Conservation (phyloP, 2,797 vertebrate genomes). For the Lophotriccus pileatus region DNA sequence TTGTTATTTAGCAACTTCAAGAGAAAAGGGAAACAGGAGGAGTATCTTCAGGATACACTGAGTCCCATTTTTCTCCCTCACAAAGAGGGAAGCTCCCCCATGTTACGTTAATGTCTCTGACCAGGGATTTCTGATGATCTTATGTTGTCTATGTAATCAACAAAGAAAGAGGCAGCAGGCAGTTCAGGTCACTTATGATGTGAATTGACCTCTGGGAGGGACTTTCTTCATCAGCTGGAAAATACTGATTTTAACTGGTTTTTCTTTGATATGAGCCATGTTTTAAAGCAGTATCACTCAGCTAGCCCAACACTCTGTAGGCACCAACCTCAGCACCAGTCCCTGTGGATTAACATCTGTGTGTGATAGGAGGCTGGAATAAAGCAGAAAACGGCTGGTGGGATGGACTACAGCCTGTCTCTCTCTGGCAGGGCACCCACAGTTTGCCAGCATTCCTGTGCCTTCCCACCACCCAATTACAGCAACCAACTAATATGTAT, state of each 20-base stretch:
- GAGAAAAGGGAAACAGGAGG: background rate
- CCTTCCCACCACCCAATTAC: background rate
- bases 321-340: background rate
- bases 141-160: background rate
- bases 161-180: background rate
- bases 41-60: background rate
- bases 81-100: background rate
- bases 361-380: background rate
- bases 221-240: background rate
- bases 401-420: background rate
- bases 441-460: rapidly evolving
- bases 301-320: background rate
- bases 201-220: background rate
- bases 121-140: background rate
- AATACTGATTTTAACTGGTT: background rate
- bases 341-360: background rate
- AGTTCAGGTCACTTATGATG: background rate
- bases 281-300: background rate
- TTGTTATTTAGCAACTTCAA: background rate
- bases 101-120: background rate
- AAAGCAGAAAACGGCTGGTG: background rate
- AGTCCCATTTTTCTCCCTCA: background rate
- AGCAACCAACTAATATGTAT: background rate
- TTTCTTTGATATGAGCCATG: background rate
- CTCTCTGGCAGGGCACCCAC: background rate